Evolutionary conservation across 2,797 vertebrate species (phyloP).

Genomic region (Microcaecilia unicolor): DNA sequence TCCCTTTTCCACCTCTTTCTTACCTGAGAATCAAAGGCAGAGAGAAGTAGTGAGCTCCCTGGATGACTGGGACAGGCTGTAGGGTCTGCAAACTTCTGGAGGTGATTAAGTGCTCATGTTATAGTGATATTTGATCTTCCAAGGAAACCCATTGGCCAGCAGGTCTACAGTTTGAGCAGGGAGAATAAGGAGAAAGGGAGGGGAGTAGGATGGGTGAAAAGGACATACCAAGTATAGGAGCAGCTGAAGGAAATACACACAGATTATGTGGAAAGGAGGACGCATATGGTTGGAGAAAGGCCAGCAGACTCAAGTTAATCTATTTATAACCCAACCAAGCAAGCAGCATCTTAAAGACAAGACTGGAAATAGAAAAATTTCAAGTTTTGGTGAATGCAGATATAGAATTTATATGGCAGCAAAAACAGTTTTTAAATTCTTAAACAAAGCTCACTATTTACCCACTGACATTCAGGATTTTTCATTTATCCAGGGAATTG

Average conservation of each 20-base stretch:
- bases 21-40: slow-evolving; percentile 58
- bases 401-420: too few species aligned
- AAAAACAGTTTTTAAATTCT: too few species aligned
- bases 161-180: slow-evolving; percentile 11
- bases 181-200: background rate
- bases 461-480: too few species aligned
- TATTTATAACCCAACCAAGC: slow-evolving; percentile 66
- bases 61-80: slow-evolving; percentile 52
- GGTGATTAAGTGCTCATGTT: slow-evolving; percentile 63
- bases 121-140: slow-evolving; percentile 76
- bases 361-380: background rate
- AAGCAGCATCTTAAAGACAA: slow-evolving; percentile 35
- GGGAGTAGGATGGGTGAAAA: slow-evolving; percentile 24
- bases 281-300: slow-evolving; percentile 59
- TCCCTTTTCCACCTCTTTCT: slow-evolving; percentile 13
- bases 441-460: too few species aligned
- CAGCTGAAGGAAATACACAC: slow-evolving; percentile 66
- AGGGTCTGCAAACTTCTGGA: slow-evolving; percentile 41
- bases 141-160: slow-evolving; percentile 68
- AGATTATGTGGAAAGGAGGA: slow-evolving; percentile 59
- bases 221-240: slow-evolving; percentile 56
- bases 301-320: slow-evolving; percentile 66
- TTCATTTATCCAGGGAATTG: too few species aligned
- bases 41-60: slow-evolving; percentile 61
- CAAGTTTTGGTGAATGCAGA: too few species aligned